Conservation (phyloP, 2,113 vertebrate species). For the Gallinago undulata region DNA sequence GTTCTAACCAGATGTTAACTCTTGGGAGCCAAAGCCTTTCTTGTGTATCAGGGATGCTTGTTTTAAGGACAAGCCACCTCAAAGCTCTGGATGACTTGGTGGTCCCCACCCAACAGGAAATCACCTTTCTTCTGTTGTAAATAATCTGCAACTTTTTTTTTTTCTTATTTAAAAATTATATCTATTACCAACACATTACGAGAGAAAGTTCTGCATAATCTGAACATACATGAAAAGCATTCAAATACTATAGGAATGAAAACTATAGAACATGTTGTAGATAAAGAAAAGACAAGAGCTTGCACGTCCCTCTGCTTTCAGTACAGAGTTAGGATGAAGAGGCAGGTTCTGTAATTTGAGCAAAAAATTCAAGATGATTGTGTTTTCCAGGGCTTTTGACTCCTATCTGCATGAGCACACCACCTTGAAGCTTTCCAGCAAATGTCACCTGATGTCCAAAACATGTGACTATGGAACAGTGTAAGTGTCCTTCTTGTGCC, state of each 20-base stretch:
- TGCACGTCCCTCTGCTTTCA: background rate
- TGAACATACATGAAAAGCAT: background rate
- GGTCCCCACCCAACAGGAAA: background rate
- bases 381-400: background rate
- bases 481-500: background rate
- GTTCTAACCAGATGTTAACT: background rate
- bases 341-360: background rate
- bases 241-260: background rate
- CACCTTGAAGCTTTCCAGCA: background rate
- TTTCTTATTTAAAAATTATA: background rate
- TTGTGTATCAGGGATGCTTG: background rate
- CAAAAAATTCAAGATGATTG: background rate
- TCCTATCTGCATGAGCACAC: background rate
- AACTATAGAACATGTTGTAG: background rate
- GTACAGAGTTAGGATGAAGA: background rate
- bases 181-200: background rate
- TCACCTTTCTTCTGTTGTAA: background rate
- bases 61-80: background rate
- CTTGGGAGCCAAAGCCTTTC: background rate
- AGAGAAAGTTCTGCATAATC: fast-evolving
- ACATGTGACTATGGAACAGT: background rate
- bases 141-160: background rate
- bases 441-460: background rate
- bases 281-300: background rate
- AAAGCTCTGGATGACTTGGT: background rate